phyloP scores from a whole-genome alignment of 2,797 vertebrate species.

The Hypotaenidia okinawae region DNA sequence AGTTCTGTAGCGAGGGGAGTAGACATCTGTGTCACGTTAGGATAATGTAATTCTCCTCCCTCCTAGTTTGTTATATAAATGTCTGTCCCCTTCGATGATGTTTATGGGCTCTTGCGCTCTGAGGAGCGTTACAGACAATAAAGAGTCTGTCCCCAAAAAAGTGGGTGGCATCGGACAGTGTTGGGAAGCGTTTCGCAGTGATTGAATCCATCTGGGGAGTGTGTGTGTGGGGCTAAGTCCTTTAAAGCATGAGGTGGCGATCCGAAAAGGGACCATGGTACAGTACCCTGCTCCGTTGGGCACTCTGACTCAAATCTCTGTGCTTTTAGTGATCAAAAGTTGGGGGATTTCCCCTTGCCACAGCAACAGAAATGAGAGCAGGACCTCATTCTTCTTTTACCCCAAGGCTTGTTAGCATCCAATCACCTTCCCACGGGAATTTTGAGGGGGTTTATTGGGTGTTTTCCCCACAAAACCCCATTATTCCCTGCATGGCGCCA shows the following conservation, averaged over 20 bases:
- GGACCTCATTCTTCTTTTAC: neutral
- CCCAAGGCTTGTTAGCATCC: no score
- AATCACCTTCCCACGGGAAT: no score
- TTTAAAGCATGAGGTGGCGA: neutral
- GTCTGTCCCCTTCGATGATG: neutral
- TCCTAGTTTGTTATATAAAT: neutral
- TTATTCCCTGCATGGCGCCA: no score
- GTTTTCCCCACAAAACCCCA: no score
- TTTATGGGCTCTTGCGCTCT: slow-evolving; percentile 9
- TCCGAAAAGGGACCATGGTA: neutral
- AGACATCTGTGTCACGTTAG: neutral
- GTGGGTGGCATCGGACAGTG: neutral
- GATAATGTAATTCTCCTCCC: neutral
- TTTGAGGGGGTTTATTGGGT: no score
- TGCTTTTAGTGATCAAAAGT: neutral
- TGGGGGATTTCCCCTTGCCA: neutral
- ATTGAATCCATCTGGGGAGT: slow-evolving; percentile 1
- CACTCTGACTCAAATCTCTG: neutral
- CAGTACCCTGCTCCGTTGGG: accelerated
- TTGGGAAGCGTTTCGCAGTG: neutral
- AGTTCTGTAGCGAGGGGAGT: neutral
- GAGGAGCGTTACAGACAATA: slow-evolving; percentile 30
- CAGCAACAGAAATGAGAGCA: no score
- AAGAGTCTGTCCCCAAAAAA: slow-evolving; percentile 19
- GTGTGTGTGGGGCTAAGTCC: neutral